Conservation (phyloP, 2,888 invertebrate species). For the Chrysolina haemoptera region DNA sequence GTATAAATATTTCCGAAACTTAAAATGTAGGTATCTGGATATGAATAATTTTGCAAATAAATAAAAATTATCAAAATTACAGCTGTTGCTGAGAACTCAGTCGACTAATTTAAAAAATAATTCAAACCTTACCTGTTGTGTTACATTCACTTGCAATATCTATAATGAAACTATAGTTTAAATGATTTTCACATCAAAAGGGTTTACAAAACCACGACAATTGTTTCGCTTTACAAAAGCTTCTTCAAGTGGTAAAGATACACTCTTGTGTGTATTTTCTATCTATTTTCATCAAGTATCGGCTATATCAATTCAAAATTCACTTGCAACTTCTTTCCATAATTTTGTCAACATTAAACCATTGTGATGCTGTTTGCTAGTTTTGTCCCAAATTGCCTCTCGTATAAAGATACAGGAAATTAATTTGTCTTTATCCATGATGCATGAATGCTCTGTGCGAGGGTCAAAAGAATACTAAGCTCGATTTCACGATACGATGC, state of each 20-base stretch:
- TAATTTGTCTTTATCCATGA: conserved; percentile 30
- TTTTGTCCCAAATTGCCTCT: conserved; percentile 20
- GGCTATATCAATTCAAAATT: too few species aligned
- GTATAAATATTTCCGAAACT: conserved; percentile 2
- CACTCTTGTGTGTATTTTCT: too few species aligned
- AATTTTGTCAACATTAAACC: conserved; percentile 20
- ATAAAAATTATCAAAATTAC: background rate
- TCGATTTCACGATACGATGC: conserved; percentile 13
- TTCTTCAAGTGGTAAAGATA: too few species aligned
- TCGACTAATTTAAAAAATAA: background rate
- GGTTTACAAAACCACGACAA: too few species aligned
- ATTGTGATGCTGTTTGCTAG: conserved; percentile 27
- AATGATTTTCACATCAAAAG: too few species aligned
- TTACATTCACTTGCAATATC: conserved; percentile 22
- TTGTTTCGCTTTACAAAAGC: too few species aligned
- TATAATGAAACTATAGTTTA: too few species aligned
- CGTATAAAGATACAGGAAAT: conserved; percentile 12
- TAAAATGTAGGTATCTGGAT: conserved; percentile 1
- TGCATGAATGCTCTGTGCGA: conserved; percentile 23
- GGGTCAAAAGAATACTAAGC: conserved; percentile 28
- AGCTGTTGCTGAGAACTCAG: background rate
- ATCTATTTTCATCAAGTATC: too few species aligned
- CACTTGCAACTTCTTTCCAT: conserved; percentile 22
- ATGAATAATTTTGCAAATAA: background rate
- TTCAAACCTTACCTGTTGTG: background rate